Conservation (phyloP, 2,797 vertebrate species). For the Cossypha heuglini region DNA sequence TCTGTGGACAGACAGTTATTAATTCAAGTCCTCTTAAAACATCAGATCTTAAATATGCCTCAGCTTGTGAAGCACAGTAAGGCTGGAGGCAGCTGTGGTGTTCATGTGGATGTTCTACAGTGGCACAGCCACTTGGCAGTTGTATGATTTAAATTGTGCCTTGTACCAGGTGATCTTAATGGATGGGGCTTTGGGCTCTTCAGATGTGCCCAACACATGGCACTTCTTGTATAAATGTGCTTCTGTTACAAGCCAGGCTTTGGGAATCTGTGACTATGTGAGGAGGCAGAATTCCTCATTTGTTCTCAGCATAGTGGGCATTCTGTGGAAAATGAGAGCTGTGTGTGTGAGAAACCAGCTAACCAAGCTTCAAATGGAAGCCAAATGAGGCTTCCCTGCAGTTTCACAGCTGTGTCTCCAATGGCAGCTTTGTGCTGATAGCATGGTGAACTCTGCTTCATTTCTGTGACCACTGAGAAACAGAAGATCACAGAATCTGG, state of each 20-base stretch:
- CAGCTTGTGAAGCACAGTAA: not conserved
- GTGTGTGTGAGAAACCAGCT: conserved; percentile 29
- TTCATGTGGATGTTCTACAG: not conserved
- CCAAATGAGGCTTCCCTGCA: conserved; percentile 47
- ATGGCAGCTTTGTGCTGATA: not conserved
- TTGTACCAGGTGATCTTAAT: not conserved
- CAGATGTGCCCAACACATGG: not conserved
- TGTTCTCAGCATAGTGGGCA: conserved; percentile 20
- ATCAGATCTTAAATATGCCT: not conserved
- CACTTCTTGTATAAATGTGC: not conserved
- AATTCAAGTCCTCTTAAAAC: not conserved
- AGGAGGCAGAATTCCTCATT: conserved; percentile 43
- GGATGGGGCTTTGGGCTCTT: not conserved
- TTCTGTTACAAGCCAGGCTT: not conserved
- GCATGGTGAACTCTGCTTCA: not conserved
- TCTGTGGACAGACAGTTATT: not conserved
- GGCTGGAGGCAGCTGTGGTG: not conserved
- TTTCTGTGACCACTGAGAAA: conserved; percentile 12
- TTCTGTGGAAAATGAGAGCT: conserved; percentile 44
- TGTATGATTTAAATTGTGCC: not conserved
- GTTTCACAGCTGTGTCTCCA: conserved; percentile 42
- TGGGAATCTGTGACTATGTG: not conserved
- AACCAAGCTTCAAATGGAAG: conserved; percentile 58
- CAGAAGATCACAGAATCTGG: not conserved
- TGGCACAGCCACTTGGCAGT: not conserved